A percentile compares a stretch with the other conserved stretches of the same genome.
Conservation (phyloP, 2,888 invertebrate genomes). For the Anaspis maculata region DNA sequence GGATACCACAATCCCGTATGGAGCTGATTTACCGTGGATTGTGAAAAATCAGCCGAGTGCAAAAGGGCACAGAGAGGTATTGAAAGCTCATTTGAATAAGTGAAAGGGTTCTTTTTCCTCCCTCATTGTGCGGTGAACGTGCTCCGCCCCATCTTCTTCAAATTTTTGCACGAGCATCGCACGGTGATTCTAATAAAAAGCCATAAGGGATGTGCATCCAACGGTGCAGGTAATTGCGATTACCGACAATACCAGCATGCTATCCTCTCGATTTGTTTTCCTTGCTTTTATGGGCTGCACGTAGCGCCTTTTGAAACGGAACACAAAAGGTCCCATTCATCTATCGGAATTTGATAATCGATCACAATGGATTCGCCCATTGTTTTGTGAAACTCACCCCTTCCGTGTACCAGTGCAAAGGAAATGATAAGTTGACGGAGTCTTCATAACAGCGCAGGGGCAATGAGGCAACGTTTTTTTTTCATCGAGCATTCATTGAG, state of each 20-base stretch:
- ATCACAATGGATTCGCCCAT: too few relatives aligned
- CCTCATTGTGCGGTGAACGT: too few relatives aligned
- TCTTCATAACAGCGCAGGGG: too few relatives aligned
- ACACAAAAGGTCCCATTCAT: not conserved
- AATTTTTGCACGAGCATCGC: slow-evolving; percentile 17
- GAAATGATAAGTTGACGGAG: too few relatives aligned
- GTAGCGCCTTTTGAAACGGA: not conserved
- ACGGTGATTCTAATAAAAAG: too few relatives aligned
- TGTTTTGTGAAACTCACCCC: too few relatives aligned
- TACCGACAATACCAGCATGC: slow-evolving; percentile 23
- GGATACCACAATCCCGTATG: too few relatives aligned
- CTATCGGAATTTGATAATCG: not conserved
- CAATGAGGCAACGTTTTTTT: too few relatives aligned
- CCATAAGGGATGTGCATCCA: slow-evolving; percentile 20
- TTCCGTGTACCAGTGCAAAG: too few relatives aligned
- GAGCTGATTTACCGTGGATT: slow-evolving; percentile 8
- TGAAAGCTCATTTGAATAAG: slow-evolving; percentile 8
- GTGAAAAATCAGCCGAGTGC: slow-evolving; percentile 12
- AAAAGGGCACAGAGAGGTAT: too few relatives aligned
- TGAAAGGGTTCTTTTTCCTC: too few relatives aligned
- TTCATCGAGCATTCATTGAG: too few relatives aligned
- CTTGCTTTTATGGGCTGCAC: not conserved
- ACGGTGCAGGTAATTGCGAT: slow-evolving; percentile 21
- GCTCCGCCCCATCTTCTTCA: slow-evolving; percentile 18
- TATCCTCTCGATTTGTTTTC: slow-evolving; percentile 2